These are phyloP conservation scores for Zelostemma sp. DNA, from an alignment of 1,140 invertebrate species.

Conservation along the genomic window DNA sequence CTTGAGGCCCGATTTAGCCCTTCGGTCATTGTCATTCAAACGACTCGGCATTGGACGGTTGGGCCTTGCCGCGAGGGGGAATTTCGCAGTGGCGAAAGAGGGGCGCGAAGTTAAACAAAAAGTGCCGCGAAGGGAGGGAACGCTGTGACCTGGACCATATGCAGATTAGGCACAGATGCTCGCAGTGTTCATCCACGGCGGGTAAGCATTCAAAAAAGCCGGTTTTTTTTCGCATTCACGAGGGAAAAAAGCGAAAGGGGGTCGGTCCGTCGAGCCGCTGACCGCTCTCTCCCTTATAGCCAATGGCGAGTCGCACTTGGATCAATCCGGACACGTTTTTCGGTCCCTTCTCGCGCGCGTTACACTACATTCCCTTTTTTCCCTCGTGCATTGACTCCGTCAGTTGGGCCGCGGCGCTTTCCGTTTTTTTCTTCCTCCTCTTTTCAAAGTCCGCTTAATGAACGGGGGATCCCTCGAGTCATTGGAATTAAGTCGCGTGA, in stretches of 20 bases:
- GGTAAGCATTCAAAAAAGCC: constrained; percentile 59
- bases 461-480: constrained; percentile 20
- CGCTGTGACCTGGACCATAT: constrained; percentile 64
- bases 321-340: constrained; percentile 32
- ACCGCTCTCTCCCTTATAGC: constrained; percentile 7
- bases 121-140: constrained; percentile 52
- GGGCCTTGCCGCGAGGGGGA: constrained; percentile 54
- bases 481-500: constrained; percentile 45
- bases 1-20: constrained; percentile 31
- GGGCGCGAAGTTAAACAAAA: constrained; percentile 52
- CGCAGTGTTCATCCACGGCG: constrained; percentile 30
- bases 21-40: constrained; percentile 64
- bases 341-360: constrained; percentile 31
- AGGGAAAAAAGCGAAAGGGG: constrained; percentile 46
- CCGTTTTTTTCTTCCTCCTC: too few relatives aligned
- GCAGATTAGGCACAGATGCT: constrained; percentile 67
- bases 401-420: constrained; percentile 42
- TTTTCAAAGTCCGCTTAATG: constrained; percentile 8
- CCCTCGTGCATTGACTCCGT: constrained; percentile 30
- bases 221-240: constrained; percentile 57
- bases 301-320: constrained; percentile 25
- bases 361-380: constrained; percentile 30
- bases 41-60: constrained; percentile 57
- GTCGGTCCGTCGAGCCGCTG: constrained; percentile 21
- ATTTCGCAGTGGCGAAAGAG: constrained; percentile 21